Evolutionary conservation across 1,140 invertebrate genomes (phyloP).

Genomic region (Plutomurus gul): DNA sequence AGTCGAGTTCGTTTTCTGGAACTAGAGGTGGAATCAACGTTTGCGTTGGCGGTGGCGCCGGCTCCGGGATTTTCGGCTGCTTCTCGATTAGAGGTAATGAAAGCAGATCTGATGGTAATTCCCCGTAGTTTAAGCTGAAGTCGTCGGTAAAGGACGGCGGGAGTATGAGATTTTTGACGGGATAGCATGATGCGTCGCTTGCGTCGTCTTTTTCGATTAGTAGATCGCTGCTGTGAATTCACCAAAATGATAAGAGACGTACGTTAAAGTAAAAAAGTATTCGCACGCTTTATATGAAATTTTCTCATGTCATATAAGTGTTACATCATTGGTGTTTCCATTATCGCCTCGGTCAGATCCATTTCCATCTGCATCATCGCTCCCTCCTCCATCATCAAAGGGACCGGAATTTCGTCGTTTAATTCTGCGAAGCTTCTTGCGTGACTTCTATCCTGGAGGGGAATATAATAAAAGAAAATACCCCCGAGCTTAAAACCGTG

Average conservation of each 20-base stretch:
- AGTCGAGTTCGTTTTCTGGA: constrained; percentile 20
- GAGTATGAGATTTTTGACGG: constrained; percentile 76
- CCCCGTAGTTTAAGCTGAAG: constrained; percentile 51
- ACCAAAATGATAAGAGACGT: neutral
- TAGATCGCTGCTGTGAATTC: constrained; percentile 28
- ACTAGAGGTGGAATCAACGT: constrained; percentile 29
- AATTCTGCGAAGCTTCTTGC: neutral
- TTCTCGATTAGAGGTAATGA: constrained; percentile 44
- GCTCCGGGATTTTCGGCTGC: constrained; percentile 31
- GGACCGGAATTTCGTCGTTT: neutral
- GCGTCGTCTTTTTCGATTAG: constrained; percentile 38
- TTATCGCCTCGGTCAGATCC: constrained; percentile 5
- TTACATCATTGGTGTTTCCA: constrained; percentile 5
- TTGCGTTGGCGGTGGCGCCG: neutral
- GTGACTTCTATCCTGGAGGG: constrained; percentile 37
- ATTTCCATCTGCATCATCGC: neutral
- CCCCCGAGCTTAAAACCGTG: neutral
- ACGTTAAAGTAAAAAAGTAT: neutral
- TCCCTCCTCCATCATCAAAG: neutral
- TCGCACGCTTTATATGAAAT: neutral
- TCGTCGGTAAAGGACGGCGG: constrained; percentile 58
- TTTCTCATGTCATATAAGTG: neutral
- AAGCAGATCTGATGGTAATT: constrained; percentile 46
- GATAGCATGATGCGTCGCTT: constrained; percentile 73
- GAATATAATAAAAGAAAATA: constrained; percentile 31